Conservation (phyloP, 2,113 vertebrate genomes). For the Mus musculus region GRCm39 chr5:104221001-104221500, state of each 20-base stretch:
- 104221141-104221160: not conserved
- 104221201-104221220: slow-evolving; percentile 18
- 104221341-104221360: not conserved
- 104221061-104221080: not conserved
- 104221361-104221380: slow-evolving; percentile 22
- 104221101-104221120: not conserved
- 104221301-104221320: not conserved
- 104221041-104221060: slow-evolving; percentile 9
- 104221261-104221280: slow-evolving; percentile 23
- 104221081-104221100: not conserved
- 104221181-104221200: not conserved
- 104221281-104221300: slow-evolving; percentile 26
- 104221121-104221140: not conserved
- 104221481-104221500: slow-evolving; percentile 49
- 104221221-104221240: not conserved
- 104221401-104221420: slow-evolving; percentile 62
- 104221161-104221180: not conserved
- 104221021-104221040: not conserved
- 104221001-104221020: not conserved
- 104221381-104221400: slow-evolving; percentile 49
- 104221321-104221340: not conserved
- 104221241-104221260: not conserved
- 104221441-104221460: slow-evolving; percentile 32
- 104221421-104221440: slow-evolving; percentile 69
- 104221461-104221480: slow-evolving; percentile 56